Evolutionary conservation across 2,888 invertebrate genomes (phyloP).

Genomic region (Phrixothrix hirtus): DNA sequence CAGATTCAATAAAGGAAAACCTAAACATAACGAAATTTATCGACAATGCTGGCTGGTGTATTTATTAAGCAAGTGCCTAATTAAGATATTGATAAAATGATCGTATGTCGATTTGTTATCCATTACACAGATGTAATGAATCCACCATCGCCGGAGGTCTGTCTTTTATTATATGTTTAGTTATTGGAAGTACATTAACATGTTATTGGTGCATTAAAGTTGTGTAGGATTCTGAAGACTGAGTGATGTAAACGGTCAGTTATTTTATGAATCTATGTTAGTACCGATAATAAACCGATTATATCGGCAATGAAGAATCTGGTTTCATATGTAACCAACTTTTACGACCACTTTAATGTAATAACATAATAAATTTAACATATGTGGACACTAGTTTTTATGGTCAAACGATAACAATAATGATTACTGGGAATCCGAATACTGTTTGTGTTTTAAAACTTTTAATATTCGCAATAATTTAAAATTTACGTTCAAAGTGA

Average conservation of each 20-base stretch:
- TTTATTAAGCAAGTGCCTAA: conserved; percentile 16
- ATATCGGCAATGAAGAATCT: conserved; percentile 44
- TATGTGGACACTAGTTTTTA: conserved; percentile 53
- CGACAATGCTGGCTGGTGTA: conserved; percentile 23
- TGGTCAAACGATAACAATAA: conserved; percentile 28
- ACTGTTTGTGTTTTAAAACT: conserved; percentile 25
- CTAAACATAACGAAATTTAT: too few relatives aligned
- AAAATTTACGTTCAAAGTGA: conserved; percentile 7
- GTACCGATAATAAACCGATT: conserved; percentile 42
- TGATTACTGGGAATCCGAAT: conserved; percentile 29
- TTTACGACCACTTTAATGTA: conserved; percentile 52
- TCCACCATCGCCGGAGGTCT: conserved; percentile 26
- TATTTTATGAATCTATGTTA: conserved; percentile 43
- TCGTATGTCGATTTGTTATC: conserved; percentile 27
- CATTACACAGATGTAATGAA: conserved; percentile 28
- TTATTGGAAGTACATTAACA: conserved; percentile 36
- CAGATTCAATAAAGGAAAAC: too few relatives aligned
- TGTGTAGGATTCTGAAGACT: conserved; percentile 31
- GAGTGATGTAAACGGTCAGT: conserved; percentile 40
- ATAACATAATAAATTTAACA: conserved; percentile 56
- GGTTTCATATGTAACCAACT: conserved; percentile 43
- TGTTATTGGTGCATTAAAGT: conserved; percentile 36
- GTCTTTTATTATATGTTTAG: conserved; percentile 32
- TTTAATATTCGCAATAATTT: conserved; percentile 19
- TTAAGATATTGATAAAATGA: conserved; percentile 23